phyloP scores from a whole-genome alignment of 2,113 vertebrate genomes.

The Lampris incognitus region DNA sequence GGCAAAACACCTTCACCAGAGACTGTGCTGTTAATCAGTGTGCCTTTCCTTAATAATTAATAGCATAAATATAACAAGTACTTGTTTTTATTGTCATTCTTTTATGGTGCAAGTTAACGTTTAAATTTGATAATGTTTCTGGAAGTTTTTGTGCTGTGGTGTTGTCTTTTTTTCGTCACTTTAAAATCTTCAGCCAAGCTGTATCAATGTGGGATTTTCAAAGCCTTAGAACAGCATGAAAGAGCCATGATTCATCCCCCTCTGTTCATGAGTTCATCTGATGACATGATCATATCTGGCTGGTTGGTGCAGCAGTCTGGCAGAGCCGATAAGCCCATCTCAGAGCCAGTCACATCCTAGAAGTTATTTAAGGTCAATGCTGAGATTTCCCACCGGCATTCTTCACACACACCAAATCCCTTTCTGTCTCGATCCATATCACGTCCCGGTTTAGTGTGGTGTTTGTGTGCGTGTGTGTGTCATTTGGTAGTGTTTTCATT shows the following conservation, averaged over 20 bases:
- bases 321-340: background rate
- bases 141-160: background rate
- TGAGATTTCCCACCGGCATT: slow-evolving; percentile 16
- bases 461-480: slow-evolving; percentile 35
- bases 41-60: too few species aligned
- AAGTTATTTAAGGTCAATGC: background rate
- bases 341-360: slow-evolving; percentile 4
- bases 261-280: background rate
- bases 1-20: background rate
- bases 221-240: background rate
- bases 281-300: slow-evolving; percentile 1
- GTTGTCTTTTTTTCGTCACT: background rate
- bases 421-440: background rate
- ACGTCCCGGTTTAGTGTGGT: slow-evolving; percentile 14
- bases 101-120: background rate
- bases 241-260: background rate
- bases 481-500: background rate
- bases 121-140: background rate
- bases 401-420: background rate
- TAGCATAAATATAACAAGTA: too few species aligned
- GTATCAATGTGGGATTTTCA: background rate
- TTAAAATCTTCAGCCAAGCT: background rate
- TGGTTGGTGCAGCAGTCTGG: background rate
- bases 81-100: too few species aligned
- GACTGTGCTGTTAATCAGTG: too few species aligned